Conservation (phyloP, 2,797 vertebrate genomes). For the Mus caroli region DNA sequence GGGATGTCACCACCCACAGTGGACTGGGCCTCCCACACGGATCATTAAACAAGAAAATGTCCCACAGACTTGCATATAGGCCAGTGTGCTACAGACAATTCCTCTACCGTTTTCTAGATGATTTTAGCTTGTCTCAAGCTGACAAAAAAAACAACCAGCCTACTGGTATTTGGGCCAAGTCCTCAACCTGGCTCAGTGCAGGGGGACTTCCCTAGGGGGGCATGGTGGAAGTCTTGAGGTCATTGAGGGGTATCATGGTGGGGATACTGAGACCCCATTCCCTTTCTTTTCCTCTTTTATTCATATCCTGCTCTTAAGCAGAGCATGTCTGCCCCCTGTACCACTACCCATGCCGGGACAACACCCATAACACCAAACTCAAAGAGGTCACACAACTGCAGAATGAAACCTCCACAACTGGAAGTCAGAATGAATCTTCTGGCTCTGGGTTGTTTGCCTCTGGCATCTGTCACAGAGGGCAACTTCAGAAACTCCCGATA, state of each 20-base stretch:
- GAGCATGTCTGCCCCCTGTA: neutral
- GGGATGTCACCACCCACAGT: no score
- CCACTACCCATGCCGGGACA: accelerated
- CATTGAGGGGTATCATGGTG: neutral
- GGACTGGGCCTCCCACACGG: no score
- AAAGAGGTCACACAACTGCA: neutral
- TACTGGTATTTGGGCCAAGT: neutral
- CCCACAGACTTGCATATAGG: neutral
- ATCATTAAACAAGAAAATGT: no score
- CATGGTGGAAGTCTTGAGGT: neutral
- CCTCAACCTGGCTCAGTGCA: neutral
- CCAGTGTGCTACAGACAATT: no score
- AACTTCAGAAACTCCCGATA: neutral
- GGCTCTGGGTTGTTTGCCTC: neutral
- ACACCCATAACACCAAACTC: neutral
- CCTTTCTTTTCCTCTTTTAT: neutral
- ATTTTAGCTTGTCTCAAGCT: neutral
- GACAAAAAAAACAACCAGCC: neutral
- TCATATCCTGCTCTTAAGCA: neutral
- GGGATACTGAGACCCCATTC: no score
- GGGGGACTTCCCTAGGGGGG: neutral
- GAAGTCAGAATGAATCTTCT: neutral
- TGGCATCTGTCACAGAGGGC: neutral
- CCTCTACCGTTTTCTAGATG: no score
- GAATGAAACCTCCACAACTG: neutral